Evolutionary conservation across 2,113 vertebrate genomes (phyloP).

Genomic region (Neolamprologus brichardi): DNA sequence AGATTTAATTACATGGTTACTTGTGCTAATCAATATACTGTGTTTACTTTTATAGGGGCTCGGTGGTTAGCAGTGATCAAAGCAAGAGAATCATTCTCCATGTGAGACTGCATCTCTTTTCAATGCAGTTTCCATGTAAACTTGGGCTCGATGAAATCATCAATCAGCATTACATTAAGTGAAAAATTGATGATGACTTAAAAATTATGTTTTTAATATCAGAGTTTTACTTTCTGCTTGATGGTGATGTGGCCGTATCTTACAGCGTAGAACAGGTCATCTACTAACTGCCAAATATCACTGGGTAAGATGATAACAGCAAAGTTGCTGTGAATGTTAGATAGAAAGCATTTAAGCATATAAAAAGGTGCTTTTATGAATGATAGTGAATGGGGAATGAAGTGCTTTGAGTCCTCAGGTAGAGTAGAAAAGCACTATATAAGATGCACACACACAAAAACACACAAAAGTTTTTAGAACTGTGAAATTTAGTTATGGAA

Average conservation of each 20-base stretch:
- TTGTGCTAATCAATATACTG: background rate
- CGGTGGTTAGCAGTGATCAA: background rate
- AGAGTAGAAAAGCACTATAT: background rate
- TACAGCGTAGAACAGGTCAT: background rate
- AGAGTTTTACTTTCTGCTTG: background rate
- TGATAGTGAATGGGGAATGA: background rate
- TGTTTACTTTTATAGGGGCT: background rate
- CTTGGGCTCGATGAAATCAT: accelerated
- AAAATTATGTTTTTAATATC: accelerated
- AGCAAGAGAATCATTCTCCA: background rate
- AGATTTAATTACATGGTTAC: background rate
- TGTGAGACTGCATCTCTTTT: background rate
- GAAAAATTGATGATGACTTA: background rate
- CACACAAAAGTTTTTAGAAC: background rate
- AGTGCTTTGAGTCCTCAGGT: background rate
- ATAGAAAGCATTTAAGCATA: background rate
- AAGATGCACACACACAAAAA: background rate
- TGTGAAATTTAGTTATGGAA: background rate
- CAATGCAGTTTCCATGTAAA: background rate
- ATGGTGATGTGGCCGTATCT: background rate
- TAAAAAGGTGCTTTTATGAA: background rate
- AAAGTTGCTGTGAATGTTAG: background rate
- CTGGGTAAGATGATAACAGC: background rate
- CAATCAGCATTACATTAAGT: background rate
- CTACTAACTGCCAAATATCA: background rate